Evolutionary conservation across 2,888 invertebrate species (phyloP), one percentile per base, ranked within the genome.

Genomic region (Empis stercorea): DNA sequence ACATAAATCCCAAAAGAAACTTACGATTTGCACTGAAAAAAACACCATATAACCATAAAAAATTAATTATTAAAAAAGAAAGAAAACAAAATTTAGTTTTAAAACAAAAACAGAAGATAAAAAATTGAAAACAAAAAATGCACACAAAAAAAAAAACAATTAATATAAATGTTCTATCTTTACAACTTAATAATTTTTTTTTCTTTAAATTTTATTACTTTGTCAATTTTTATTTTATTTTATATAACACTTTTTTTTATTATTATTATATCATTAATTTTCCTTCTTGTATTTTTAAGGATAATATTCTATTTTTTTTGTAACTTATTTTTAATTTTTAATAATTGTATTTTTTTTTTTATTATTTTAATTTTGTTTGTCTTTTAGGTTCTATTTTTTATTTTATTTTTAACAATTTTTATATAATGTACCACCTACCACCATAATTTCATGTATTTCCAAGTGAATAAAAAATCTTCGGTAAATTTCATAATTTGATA

Each of bases 291-390:
- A 30, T n/a, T n/a, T n/a, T n/a, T n/a, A 13, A 15, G 13, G 14
- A 30, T 43, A 23, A n/a, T n/a, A n/a, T n/a, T n/a, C n/a, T n/a
- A n/a, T n/a, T n/a, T 43, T 50, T 46, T 30, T 37, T 48, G 34
- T 15, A 44, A 20, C 20, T 20, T 20, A 20, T 4, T 5, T 16
- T 45, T 48, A 17, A 43, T 30, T 30, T 36, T 30, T 48, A 49
- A 48, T 43, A 49, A 49, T 51, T 16, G 55, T 52, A 52, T 52
- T 51, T 45, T 38, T 45, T 32, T 49, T 45, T 42, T 30, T 40
- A 23, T 44, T 23, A 16, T 37, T 17, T 14, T 20, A 15, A 43
- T 44, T 16, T 50, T 45, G 30, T 45, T 45, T 45, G 32, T 30
- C 14, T 37, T 10, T n/a, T 44, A 7, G 11, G 45, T 48, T 27